Evolutionary conservation across 2,888 invertebrate genomes (phyloP), one percentile per base, ranked within the genome.

Genomic region (Achlya flavicornis): DNA sequence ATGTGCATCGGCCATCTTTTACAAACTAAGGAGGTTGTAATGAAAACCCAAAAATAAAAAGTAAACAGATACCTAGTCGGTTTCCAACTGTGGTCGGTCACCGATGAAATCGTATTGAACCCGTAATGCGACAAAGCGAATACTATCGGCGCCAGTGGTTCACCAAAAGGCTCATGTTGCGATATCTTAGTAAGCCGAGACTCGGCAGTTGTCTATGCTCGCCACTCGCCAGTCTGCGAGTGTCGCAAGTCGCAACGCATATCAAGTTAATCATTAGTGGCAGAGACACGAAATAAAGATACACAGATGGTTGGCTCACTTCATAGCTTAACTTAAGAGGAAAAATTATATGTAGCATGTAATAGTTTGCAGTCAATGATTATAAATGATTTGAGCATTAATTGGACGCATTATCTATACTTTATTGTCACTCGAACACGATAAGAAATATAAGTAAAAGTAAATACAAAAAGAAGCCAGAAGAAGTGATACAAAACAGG

Each of bases 181-280:
- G 53, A 53, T 53, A 53, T 53, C 53, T 53, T 10, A 19, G 53
- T 53, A 53, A 53, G n/a, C 19, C 19, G 53, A 53, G 53, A 53
- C 53, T n/a, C 48, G 16, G 10, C 5, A 53, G 53, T 19, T 16
- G 53, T 53, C 53, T 53, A 53, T 19, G 53, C 16, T 10, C 53
- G 19, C 53, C 19, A 53, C 19, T 53, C 53, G n/a, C 6, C 46
- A 53, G 19, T 53, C 53, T 53, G 53, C 60, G 60, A 41, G 60
- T 60, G 60, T 60, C 60, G 41, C 60, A 60, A 60, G 43, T 60
- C 60, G 41, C 60, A 60, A 60, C 43, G 19, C 60, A 26, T 60
- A 53, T 19, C 53, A 60, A 60, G 43, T 60, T 60, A 41, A 60
- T 60, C 41, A 41, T 60, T 41, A 60, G 43, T 8, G 19, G n/a